Evolutionary conservation across 2,797 vertebrate genomes (phyloP), one percentile per base, ranked within the genome.

Genomic region (Alca torda): DNA sequence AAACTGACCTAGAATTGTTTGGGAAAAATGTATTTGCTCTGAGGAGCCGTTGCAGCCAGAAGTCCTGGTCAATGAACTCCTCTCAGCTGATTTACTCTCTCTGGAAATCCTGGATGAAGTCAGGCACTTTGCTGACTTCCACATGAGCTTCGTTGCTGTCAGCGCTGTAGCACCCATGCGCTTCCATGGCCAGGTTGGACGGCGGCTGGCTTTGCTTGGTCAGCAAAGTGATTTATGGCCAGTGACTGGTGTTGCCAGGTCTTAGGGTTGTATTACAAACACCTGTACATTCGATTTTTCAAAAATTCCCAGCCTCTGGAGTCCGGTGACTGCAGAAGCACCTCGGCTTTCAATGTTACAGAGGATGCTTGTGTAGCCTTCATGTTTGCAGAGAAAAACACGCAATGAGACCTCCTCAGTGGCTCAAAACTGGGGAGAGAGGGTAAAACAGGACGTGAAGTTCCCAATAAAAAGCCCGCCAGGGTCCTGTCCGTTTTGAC

Each of bases 31-130:
- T 12, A 17, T 50, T 63, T 76, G 69, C 67, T 88, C 45, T 35
- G 41, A 61, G 83, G 73, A 93, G 85, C 72, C 39, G 51, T 21
- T 56, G 53, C 46, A 90, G 88, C 67, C 92, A 84, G 64, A 35
- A 60, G 50, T 50, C 77, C 46, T 79, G 83, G 65, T 76, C 37
- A 61, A 43, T 18, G 61, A 68, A 65, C 73, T 69, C 89, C 50
- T 84, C 43, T 64, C 0, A 0, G 77, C 63, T 87, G 79, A 90
- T 88, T n/a, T 46, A 28, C 17, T 54, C 13, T 85, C 41, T 63
- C 78, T 94, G 83, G 76, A 91, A 88, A 86, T 72, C 30, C 76
- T 68, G 90, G 92, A 57, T 93, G 64, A 83, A 90, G 79, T 56
- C 80, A 26, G 80, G 50, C n/a, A 7, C 54, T 84, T 51, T 33